A percentile compares a stretch with the other conserved stretches of the same genome.
phyloP scores from a whole-genome alignment of 2,113 vertebrate genomes.

The Stercorarius parasiticus region DNA sequence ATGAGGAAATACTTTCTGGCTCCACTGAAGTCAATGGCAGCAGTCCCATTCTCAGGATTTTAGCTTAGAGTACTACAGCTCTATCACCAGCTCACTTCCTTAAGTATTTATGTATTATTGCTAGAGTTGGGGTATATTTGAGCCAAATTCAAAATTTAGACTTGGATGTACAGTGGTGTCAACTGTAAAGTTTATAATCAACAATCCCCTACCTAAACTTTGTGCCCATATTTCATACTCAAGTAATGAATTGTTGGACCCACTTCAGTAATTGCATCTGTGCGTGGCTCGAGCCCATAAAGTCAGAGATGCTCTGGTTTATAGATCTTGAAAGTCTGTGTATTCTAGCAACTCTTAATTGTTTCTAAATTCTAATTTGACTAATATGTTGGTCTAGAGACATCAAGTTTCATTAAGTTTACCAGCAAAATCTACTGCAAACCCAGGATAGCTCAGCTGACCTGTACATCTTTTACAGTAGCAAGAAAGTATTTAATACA shows the following conservation, averaged over 20 bases:
- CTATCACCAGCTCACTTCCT: not conserved
- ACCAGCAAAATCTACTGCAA: not conserved
- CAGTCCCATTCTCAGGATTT: slow-evolving; percentile 6
- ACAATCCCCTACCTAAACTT: not conserved
- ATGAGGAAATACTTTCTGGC: slow-evolving; percentile 18
- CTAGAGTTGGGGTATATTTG: not conserved
- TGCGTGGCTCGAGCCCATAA: not conserved
- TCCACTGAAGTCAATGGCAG: not conserved
- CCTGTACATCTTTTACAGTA: not conserved
- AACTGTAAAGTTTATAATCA: not conserved
- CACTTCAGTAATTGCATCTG: slow-evolving; percentile 3
- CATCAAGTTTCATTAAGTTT: not conserved
- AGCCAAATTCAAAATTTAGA: not conserved
- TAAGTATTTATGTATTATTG: not conserved
- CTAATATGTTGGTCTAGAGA: not conserved
- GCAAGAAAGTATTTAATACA: not conserved
- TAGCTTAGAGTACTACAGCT: not conserved
- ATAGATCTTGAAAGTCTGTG: not conserved
- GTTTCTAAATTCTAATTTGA: not conserved
- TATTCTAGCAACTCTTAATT: not conserved
- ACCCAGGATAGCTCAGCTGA: not conserved
- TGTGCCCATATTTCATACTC: not conserved
- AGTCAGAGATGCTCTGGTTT: not conserved
- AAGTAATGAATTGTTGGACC: not conserved
- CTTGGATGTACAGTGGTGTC: not conserved